Base-by-base conservation (phyloP, 2,113 vertebrate genomes). In the Rhagologus leucostigma region DNA sequence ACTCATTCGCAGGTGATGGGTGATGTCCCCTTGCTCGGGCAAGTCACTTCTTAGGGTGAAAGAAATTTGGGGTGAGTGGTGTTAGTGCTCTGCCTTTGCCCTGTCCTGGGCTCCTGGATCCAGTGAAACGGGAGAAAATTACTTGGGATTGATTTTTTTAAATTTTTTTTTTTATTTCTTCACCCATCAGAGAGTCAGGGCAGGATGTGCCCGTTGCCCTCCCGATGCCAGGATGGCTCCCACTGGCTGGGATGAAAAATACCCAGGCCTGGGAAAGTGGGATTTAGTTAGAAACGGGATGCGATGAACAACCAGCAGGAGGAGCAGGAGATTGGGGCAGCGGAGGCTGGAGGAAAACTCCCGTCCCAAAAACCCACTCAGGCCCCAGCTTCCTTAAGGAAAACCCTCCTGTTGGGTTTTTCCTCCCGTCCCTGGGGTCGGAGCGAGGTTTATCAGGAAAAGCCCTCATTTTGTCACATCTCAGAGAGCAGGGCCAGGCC, bases 271-370 rank as follows among this genome's bases (percentile, higher is more conserved):
- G 39, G 47, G 27, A 49, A 68, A 71, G 30, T 0, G 2, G 52
- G 65, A 55, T 78, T 87, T 20, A 10, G 3, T 10, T 20, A 32
- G 49, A 10, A 26, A 20, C 1, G 62, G 84, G 67, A 94, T 95
- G 70, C 1, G 0, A 71, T 6, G 35, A 92, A 68, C 41, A 85
- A 60, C 92, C 96, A 95, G 90, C 88, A 96, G 95, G 93, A 96
- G 95, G 89, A 96, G 96, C 89, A 94, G 90, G 75, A 85, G 94
- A 42, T 15, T 85, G 95, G 87, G 94, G 77, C 52, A 56, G 33
- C 0, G 4, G 20, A 83, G 37, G 10, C 65, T 37, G 63, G 13
- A 37, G 42, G n/a, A 49, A 63, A 53, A 94, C 16, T 64, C 63
- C 49, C 37, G 7, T 76, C 59, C 50, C 46, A 3, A 83, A 83